Conservation (phyloP, 2,888 invertebrate genomes). For the Cactoblastis cactorum region DNA sequence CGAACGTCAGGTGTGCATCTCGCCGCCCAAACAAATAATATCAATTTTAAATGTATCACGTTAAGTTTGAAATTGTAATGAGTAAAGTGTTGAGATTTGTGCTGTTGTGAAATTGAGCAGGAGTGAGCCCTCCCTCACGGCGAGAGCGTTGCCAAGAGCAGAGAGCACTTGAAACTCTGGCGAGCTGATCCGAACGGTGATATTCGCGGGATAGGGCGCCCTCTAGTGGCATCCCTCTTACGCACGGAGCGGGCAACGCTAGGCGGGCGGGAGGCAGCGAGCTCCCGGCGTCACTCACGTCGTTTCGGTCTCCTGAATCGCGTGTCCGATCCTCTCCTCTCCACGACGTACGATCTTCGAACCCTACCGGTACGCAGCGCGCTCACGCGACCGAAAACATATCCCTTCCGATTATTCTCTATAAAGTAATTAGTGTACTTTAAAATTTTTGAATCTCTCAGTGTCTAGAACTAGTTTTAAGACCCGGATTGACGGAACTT, state of each 20-base stretch:
- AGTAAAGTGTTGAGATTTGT: slow-evolving; percentile 32
- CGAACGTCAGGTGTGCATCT: slow-evolving; percentile 78
- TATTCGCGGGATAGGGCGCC: slow-evolving; percentile 60
- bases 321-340: slow-evolving; percentile 73
- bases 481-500: slow-evolving; percentile 40
- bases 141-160: slow-evolving; percentile 54
- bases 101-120: slow-evolving; percentile 39
- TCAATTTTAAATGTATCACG: slow-evolving; percentile 37
- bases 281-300: slow-evolving; percentile 70
- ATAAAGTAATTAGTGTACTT: slow-evolving; percentile 23
- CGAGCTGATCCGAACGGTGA: slow-evolving; percentile 65
- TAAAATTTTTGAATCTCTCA: slow-evolving; percentile 24
- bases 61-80: slow-evolving; percentile 43
- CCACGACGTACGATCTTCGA: slow-evolving; percentile 72
- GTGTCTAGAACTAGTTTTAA: slow-evolving; percentile 31
- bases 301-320: slow-evolving; percentile 70
- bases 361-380: slow-evolving; percentile 64
- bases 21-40: slow-evolving; percentile 38
- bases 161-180: slow-evolving; percentile 72
- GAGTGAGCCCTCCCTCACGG: slow-evolving; percentile 68
- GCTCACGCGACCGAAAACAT: slow-evolving; percentile 47
- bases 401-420: slow-evolving; percentile 35
- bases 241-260: slow-evolving; percentile 54
- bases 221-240: slow-evolving; percentile 72
- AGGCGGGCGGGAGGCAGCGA: slow-evolving; percentile 67